Base-by-base conservation (phyloP, 2,797 vertebrate genomes). In the Pangasius sanitwongsei region DNA sequence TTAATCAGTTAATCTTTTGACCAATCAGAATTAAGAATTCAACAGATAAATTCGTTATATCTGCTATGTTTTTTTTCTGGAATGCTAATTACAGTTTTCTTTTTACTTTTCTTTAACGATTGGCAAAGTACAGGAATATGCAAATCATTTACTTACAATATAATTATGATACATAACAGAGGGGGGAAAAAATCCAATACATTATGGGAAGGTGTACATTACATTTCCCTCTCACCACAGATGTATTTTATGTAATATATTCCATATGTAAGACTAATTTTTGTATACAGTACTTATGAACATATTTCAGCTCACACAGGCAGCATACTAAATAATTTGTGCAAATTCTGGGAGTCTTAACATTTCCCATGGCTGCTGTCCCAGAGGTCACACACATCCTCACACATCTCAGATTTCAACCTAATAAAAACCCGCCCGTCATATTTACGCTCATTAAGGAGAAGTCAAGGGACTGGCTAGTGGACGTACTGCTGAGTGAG, bases 401-500 rank as follows among this genome's bases (percentile, higher is more conserved):
- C n/a, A 50, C 1, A 12, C 63, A 83, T n/a, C 31, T 41, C 67
- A 83, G 11, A 34, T 25, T 31, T 41, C 2, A 44, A 6, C 53
- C 44, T 77, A 75, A 88, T 82, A n/a, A 81, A 85, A 87, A 37
- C n/a, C 69, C 18, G 53, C 69, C 25, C 2, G 55, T 87, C 84
- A 80, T 70, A 88, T 48, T 89, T 55, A 75, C 74, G 48, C 72
- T 80, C 16, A 67, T 75, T 81, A 81, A 25, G 15, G 31, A 72
- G 25, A 31, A 63, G n/a, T 70, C 31, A 53, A 20, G 72, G 28
- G 18, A 44, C 48, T 82, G 55, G 50, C 41, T 61, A 31, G 23
- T 37, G 50, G 63, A 72, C 6, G 23, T 75, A 13, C 41, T 87
- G 88, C 88, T 86, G 77, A 75, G 78, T 2, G 85, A 80, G 88